A percentile compares a stretch with the other conserved stretches of the same genome.
Evolutionary conservation across 2,113 vertebrate species (phyloP).

Genomic region (Prionailurus viverrinus): DNA sequence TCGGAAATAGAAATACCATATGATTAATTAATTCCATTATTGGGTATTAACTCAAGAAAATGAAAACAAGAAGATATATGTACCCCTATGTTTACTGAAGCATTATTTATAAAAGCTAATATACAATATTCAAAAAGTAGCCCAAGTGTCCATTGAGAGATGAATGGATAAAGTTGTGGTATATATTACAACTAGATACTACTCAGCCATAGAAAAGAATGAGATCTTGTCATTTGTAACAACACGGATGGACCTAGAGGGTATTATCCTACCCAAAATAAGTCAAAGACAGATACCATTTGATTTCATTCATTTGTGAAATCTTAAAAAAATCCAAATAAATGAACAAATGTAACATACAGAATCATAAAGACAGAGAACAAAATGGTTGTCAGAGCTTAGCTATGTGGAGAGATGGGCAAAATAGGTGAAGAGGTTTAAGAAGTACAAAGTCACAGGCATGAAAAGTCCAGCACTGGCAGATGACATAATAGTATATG

Average conservation of each 20-base stretch:
- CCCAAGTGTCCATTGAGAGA: neutral
- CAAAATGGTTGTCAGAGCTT: neutral
- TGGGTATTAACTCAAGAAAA: neutral
- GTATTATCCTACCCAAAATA: neutral
- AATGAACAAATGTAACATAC: neutral
- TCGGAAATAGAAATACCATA: neutral
- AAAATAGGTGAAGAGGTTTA: neutral
- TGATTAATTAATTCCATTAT: neutral
- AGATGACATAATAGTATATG: neutral
- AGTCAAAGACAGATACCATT: neutral
- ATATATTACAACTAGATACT: neutral
- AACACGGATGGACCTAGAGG: neutral
- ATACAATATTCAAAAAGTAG: neutral
- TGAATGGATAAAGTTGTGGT: neutral
- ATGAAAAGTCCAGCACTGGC: neutral
- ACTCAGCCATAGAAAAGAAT: neutral
- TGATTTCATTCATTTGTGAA: neutral
- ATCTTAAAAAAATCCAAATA: neutral
- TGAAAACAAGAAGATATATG: neutral
- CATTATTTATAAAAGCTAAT: neutral
- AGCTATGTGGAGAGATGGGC: neutral
- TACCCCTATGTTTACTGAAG: neutral
- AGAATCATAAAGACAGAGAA: neutral
- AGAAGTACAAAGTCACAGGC: neutral
- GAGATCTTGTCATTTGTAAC: neutral